phyloP scores from a whole-genome alignment of 2,797 vertebrate species.

The Tragelaphus eurycerus region DNA sequence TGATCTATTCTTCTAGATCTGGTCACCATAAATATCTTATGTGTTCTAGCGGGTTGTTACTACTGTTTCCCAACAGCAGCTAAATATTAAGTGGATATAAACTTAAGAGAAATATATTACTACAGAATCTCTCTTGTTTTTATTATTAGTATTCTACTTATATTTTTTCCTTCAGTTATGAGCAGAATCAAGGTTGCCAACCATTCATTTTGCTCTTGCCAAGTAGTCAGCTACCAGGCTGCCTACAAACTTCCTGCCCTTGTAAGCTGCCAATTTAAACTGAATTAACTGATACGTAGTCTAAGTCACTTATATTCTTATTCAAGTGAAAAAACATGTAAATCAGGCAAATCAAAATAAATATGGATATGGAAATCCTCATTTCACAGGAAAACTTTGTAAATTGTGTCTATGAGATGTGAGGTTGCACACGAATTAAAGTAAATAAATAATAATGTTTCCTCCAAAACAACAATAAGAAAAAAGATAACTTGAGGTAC shows the following conservation, averaged over 20 bases:
- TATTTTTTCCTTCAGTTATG: neutral
- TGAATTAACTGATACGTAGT: neutral
- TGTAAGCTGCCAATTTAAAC: neutral
- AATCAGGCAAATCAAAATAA: no score
- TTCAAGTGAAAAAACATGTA: no score
- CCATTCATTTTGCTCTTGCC: neutral
- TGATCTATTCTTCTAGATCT: neutral
- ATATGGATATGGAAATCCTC: no score
- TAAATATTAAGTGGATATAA: neutral
- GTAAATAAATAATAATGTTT: no score
- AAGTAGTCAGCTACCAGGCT: neutral
- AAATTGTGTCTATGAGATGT: no score
- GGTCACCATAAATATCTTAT: neutral
- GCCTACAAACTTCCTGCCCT: neutral
- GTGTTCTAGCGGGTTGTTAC: neutral
- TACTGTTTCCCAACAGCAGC: neutral
- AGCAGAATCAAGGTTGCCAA: neutral
- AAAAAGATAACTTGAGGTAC: no score
- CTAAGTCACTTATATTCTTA: no score
- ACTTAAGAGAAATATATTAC: neutral
- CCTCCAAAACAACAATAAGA: no score
- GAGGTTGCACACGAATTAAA: no score
- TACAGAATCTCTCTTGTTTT: neutral
- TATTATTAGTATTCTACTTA: neutral
- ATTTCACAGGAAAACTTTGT: no score